phyloP scores from a whole-genome alignment of 2,888 invertebrate genomes.

The Leptopilina drosophilae region DNA sequence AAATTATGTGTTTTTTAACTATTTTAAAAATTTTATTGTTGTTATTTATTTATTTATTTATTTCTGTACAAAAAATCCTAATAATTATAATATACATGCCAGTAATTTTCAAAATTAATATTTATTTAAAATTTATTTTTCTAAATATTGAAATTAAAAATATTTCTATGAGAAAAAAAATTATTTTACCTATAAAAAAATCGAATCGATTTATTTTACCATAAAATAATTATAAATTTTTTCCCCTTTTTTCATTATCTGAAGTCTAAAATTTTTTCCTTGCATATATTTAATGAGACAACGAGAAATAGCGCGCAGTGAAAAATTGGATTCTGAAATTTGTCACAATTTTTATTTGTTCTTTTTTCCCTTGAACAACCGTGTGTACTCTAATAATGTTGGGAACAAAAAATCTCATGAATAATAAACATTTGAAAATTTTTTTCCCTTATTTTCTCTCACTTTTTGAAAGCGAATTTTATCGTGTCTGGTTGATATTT shows the following conservation, averaged over 20 bases:
- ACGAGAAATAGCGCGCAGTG: background rate
- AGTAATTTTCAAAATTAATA: too few species aligned
- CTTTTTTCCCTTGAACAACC: background rate
- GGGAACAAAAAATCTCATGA: background rate
- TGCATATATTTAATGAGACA: background rate
- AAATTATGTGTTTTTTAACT: too few species aligned
- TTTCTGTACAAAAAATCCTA: too few species aligned
- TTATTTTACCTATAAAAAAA: too few species aligned
- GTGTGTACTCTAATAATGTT: background rate
- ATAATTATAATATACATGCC: too few species aligned
- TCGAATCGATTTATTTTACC: too few species aligned
- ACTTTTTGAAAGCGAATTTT: background rate
- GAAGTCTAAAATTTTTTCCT: background rate
- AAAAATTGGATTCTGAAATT: slow-evolving; percentile 4
- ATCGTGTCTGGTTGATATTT: background rate
- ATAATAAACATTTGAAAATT: background rate
- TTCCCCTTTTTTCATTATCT: too few species aligned
- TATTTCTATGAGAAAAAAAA: background rate
- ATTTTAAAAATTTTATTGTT: too few species aligned
- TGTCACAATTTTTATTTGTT: background rate
- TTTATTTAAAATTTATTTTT: too few species aligned
- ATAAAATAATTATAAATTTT: too few species aligned
- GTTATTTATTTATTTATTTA: too few species aligned
- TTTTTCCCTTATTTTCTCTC: background rate
- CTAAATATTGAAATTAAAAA: background rate